Conservation (phyloP, 2,797 vertebrate genomes). For the Notoglanidium macrostoma region DNA sequence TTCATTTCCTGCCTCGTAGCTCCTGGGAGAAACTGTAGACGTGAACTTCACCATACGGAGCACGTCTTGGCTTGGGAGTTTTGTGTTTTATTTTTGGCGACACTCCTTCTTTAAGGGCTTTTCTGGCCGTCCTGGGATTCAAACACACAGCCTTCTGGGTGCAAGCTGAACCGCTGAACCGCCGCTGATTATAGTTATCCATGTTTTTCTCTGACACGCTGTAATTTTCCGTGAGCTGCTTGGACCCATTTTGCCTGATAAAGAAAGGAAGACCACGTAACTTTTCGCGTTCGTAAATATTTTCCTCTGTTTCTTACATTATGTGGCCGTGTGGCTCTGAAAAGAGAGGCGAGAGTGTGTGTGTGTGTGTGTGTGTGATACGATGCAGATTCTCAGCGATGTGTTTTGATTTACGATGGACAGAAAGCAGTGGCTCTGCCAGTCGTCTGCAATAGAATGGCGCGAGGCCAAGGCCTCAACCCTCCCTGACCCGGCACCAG, state of each 20-base stretch:
- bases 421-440: constrained; percentile 66
- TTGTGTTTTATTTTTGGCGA: not conserved
- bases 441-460: constrained; percentile 81
- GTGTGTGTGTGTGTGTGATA: constrained; percentile 48
- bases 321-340: not conserved
- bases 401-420: constrained; percentile 78
- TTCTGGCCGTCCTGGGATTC: not conserved
- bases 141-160: not conserved
- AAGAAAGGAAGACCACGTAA: constrained; percentile 5
- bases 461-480: constrained; percentile 80
- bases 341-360: not conserved
- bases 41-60: not conserved
- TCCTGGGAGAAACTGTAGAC: not conserved
- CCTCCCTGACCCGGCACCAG: constrained; percentile 82
- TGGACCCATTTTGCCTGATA: constrained; percentile 7
- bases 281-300: constrained; percentile 27
- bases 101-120: not conserved
- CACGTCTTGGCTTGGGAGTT: not conserved
- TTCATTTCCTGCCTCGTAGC: not conserved
- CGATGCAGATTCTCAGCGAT: constrained; percentile 67
- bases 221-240: constrained; percentile 9
- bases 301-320: constrained; percentile 18
- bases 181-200: constrained; percentile 9
- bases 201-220: not conserved
- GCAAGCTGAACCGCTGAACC: not conserved